Percentiles rank a stretch among this genome's conserved stretches.
Evolutionary conservation across 2,888 invertebrate species (phyloP).

Genomic region (Emesis furor): DNA sequence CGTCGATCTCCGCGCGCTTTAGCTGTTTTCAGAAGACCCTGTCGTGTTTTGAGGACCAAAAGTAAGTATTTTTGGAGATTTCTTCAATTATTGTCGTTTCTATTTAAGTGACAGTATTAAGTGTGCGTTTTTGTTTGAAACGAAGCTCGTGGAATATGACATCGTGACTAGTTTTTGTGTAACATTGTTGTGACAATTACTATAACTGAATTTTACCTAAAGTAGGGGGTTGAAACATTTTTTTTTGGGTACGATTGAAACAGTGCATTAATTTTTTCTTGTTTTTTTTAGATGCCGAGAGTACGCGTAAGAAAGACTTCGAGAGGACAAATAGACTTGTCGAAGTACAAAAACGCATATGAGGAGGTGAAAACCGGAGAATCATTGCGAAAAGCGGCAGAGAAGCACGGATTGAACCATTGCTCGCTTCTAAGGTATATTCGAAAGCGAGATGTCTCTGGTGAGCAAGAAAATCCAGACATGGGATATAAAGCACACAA

Average conservation of each 20-base stretch:
- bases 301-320: conserved; percentile 44
- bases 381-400: conserved; percentile 59
- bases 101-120: no score
- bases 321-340: conserved; percentile 41
- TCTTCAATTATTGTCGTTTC: no score
- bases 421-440: conserved; percentile 56
- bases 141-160: neutral
- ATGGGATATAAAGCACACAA: conserved; percentile 41
- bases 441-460: conserved; percentile 42
- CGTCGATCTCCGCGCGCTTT: neutral
- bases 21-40: neutral
- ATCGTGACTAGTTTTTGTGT: no score
- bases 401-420: conserved; percentile 56
- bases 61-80: neutral
- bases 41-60: conserved; percentile 3
- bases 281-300: conserved; percentile 55
- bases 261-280: conserved; percentile 26
- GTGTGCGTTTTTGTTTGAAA: no score
- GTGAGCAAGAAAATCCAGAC: no score
- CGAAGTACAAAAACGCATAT: conserved; percentile 41
- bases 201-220: no score
- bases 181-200: no score
- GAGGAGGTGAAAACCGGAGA: conserved; percentile 49
- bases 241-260: conserved; percentile 53
- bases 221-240: conserved; percentile 39